phyloP scores from a whole-genome alignment of 2,888 invertebrate genomes.

The Conchocele bisecta region DNA sequence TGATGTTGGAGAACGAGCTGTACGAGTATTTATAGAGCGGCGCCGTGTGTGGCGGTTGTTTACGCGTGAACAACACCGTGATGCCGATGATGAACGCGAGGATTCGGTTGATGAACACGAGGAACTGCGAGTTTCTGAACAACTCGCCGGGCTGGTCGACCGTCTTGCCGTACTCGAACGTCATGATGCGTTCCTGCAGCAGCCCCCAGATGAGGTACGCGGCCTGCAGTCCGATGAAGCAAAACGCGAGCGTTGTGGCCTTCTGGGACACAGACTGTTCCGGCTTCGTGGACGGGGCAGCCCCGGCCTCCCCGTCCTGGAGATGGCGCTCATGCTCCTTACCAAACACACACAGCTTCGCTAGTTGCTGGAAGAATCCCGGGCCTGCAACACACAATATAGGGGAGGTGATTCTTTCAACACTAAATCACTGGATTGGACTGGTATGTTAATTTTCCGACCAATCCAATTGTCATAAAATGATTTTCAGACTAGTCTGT shows the following conservation, averaged over 20 bases:
- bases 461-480: too few relatives aligned
- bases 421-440: too few relatives aligned
- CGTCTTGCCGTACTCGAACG: conserved; percentile 84
- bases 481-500: too few relatives aligned
- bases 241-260: conserved; percentile 86
- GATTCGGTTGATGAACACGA: conserved; percentile 97
- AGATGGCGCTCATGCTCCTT: conserved; percentile 64
- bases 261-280: conserved; percentile 45
- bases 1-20: conserved; percentile 97
- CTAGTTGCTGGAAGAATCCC: conserved; percentile 68
- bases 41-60: conserved; percentile 86
- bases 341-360: conserved; percentile 78
- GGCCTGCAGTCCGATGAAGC: conserved; percentile 93
- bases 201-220: conserved; percentile 98
- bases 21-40: conserved; percentile 97
- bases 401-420: too few relatives aligned
- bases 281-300: conserved; percentile 10
- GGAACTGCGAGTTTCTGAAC: conserved; percentile 97
- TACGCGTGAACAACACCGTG: conserved; percentile 62
- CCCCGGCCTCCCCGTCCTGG: conserved; percentile 77
- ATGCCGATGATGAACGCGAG: conserved; percentile 86
- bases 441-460: too few relatives aligned
- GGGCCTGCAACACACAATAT: conserved; percentile 64
- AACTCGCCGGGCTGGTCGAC: conserved; percentile 82
- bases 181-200: conserved; percentile 99